A percentile compares a stretch with the other conserved stretches of the same genome.
These are phyloP conservation scores for Drosophila multiciliata DNA, from an alignment of 2,888 invertebrate species.

Conservation along the genomic window DNA sequence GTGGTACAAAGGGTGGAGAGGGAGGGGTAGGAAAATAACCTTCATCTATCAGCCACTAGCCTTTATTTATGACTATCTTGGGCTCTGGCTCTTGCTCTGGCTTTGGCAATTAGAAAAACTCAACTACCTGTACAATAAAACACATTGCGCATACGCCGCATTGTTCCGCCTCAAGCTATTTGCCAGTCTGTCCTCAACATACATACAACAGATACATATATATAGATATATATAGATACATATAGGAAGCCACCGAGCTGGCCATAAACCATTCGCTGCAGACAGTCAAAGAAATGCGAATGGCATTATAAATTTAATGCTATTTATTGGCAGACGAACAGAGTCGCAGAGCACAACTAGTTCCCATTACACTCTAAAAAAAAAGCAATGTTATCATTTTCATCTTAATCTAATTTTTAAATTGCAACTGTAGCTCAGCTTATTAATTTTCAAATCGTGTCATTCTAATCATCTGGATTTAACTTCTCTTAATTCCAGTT, in stretches of 20 bases:
- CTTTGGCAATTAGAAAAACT: conserved; percentile 57
- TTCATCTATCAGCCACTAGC: conserved; percentile 36
- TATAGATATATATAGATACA: neutral
- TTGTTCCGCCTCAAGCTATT: conserved; percentile 32
- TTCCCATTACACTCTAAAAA: neutral
- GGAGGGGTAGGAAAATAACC: neutral
- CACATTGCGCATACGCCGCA: conserved; percentile 66
- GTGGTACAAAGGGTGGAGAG: rapidly evolving
- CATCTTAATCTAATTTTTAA: neutral
- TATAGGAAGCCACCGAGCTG: neutral
- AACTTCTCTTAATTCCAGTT: neutral
- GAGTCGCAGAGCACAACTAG: neutral
- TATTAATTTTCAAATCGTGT: neutral
- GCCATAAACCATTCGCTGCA: conserved; percentile 40
- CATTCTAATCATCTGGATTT: neutral
- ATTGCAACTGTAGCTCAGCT: neutral
- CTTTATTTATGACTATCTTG: conserved; percentile 57
- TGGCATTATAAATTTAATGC: conserved; percentile 55
- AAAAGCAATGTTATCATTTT: neutral
- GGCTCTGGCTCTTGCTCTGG: conserved; percentile 12
- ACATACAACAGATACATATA: neutral
- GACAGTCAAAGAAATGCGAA: conserved; percentile 35
- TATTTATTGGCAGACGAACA: conserved; percentile 48
- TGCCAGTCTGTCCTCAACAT: conserved; percentile 22
- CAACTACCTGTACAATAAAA: conserved; percentile 30